These are phyloP conservation scores for Limosa lapponica DNA, from an alignment of 2,797 vertebrate species.

Conservation along the genomic window DNA sequence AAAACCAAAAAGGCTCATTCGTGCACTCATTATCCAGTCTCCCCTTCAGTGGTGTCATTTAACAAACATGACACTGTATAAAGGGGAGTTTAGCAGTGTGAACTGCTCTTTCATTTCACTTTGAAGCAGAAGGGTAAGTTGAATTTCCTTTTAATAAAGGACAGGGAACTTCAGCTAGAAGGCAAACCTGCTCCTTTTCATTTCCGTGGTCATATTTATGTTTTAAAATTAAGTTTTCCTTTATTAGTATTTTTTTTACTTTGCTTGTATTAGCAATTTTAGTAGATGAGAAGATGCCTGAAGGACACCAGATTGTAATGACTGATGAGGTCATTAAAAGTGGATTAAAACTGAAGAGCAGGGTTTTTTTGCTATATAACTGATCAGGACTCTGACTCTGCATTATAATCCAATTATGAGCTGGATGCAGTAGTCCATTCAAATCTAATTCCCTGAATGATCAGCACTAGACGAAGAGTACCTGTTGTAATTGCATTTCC, in stretches of 20 bases:
- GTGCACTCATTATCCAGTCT: background rate
- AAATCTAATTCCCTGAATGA: constrained; percentile 5
- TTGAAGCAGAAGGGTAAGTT: constrained; percentile 44
- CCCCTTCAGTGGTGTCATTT: background rate
- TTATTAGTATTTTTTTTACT: constrained; percentile 1
- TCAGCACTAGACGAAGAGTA: background rate
- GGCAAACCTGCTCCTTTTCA: background rate
- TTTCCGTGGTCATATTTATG: background rate
- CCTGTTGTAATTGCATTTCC: constrained; percentile 36
- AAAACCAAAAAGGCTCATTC: background rate
- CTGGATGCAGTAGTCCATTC: background rate
- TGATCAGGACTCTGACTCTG: background rate
- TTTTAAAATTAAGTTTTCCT: background rate
- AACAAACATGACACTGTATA: constrained; percentile 26
- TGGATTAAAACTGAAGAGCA: background rate
- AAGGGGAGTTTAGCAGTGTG: background rate
- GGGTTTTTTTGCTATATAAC: background rate
- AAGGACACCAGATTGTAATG: constrained; percentile 18
- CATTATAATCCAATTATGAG: constrained; percentile 40
- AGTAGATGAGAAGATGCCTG: background rate
- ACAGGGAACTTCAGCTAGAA: background rate
- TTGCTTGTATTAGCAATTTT: background rate
- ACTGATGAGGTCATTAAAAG: constrained; percentile 25
- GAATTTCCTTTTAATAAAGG: constrained; percentile 28
- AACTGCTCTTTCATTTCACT: background rate